These are phyloP conservation scores for Sarcophilus harrisii DNA, from an alignment of 2,797 vertebrate species.

Conservation along the genomic window DNA sequence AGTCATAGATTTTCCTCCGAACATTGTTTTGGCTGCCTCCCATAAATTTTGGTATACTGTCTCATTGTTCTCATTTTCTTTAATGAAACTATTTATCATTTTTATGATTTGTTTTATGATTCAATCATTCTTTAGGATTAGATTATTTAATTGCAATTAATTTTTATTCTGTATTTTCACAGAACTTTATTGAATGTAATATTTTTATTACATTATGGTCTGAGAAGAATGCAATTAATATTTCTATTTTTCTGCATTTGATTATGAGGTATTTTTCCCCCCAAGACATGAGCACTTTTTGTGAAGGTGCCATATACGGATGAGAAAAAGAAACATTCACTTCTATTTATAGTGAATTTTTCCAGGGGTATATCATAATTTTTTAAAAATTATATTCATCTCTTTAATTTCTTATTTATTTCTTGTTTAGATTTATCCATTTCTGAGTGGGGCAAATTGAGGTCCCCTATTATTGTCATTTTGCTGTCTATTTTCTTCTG, in stretches of 20 bases:
- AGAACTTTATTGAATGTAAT: neutral
- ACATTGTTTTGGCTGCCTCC: neutral
- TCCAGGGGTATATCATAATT: neutral
- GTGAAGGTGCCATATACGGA: neutral
- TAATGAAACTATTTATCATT: neutral
- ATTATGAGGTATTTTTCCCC: neutral
- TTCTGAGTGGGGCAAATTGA: neutral
- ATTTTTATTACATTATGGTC: neutral
- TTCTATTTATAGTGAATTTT: neutral
- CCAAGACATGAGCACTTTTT: neutral
- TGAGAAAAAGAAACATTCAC: neutral
- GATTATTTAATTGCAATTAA: neutral
- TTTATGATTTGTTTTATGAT: neutral
- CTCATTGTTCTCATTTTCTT: neutral
- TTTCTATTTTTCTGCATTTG: neutral
- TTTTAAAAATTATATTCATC: neutral
- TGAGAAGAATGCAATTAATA: neutral
- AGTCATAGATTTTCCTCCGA: neutral
- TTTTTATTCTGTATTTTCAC: neutral
- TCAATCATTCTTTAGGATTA: neutral
- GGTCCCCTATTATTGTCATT: neutral
- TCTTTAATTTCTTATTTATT: neutral
- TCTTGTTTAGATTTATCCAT: neutral
- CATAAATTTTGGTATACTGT: neutral
- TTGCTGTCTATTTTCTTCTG: neutral